Conservation (phyloP, 1,140 invertebrate genomes). For the Orius insidiosus region DNA sequence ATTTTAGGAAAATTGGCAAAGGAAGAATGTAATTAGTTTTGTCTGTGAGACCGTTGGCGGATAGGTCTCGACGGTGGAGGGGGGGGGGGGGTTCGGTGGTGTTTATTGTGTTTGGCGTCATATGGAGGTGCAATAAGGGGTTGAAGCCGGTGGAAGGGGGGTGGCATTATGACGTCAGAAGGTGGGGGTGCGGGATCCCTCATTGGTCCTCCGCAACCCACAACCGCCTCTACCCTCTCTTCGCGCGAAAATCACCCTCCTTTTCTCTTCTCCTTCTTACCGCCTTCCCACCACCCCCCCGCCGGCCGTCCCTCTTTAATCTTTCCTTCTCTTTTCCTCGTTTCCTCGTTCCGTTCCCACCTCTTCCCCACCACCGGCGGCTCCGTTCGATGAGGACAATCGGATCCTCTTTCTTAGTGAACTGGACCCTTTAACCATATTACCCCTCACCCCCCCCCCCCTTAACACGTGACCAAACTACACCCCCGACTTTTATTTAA, state of each 20-base stretch:
- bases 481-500: background rate
- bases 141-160: conserved; percentile 6
- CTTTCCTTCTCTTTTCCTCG: conserved; percentile 13
- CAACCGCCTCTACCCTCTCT: too few relatives aligned
- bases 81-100: conserved; percentile 6
- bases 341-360: conserved; percentile 1
- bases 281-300: conserved; percentile 1
- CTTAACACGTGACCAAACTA: background rate
- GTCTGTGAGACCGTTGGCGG: conserved; percentile 1
- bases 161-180: conserved; percentile 17
- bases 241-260: conserved; percentile 4
- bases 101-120: conserved; percentile 19
- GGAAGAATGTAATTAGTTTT: conserved; percentile 17
- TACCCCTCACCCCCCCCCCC: conserved; percentile 8
- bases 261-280: conserved; percentile 14
- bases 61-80: conserved; percentile 5
- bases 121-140: conserved; percentile 17
- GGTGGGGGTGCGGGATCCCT: conserved; percentile 21
- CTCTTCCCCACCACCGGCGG: background rate
- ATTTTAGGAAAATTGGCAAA: conserved; percentile 16
- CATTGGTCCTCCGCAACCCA: conserved; percentile 19
- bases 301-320: conserved; percentile 6
- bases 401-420: too few relatives aligned
- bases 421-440: background rate
- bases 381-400: too few relatives aligned